Base-by-base conservation (phyloP, 1,140 invertebrate genomes). In the Oedothorax gibbosus region DNA sequence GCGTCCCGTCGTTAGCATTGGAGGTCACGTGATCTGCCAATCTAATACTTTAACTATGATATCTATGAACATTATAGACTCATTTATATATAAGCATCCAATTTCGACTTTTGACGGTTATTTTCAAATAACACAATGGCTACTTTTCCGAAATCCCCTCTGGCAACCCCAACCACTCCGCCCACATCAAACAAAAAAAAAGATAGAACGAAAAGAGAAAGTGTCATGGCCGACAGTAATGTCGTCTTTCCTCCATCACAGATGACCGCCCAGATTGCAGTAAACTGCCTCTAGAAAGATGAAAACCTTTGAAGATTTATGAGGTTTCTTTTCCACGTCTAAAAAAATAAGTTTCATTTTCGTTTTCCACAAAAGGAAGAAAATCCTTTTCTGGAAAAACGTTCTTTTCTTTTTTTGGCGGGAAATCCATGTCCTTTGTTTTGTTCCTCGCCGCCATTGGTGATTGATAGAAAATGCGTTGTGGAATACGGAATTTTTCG, bases 151-250 rank as follows among this genome's bases (percentile, higher is more conserved):
- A n/a, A n/a, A 35, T 35, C 35, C 35, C 35, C 35, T 35, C 35
- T 35, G 35, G 35, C 35, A 35, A 35, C 35, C 35, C 35, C 35
- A 56, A 15, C 57, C 49, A 68, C 66, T 35, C 68, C 54, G 51
- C 72, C 51, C 64, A 35, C 77, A 14, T 6, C 11, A 8, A 35
- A 35, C 35, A 35, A 35, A 2, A 35, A 35, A 35, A 35, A 35
- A 35, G 66, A 81, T 64, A 60, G 78, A 79, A 66, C 50, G 77
- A 82, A 82, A 35, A 35, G 35, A 82, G 80, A 73, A 73, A 82
- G 80, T 82, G 80, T 82, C 80, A 82, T 82, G 80, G 80, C 80
- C 56, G 80, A 73, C 69, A 15, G 80, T 69, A 73, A 82, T 73
- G 80, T 73, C 68, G 80, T 73, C 80, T 73, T 82, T 82, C 72